Evolutionary conservation across 2,888 invertebrate species (phyloP), one percentile per base, ranked within the genome.

Genomic region (Helleia helle): DNA sequence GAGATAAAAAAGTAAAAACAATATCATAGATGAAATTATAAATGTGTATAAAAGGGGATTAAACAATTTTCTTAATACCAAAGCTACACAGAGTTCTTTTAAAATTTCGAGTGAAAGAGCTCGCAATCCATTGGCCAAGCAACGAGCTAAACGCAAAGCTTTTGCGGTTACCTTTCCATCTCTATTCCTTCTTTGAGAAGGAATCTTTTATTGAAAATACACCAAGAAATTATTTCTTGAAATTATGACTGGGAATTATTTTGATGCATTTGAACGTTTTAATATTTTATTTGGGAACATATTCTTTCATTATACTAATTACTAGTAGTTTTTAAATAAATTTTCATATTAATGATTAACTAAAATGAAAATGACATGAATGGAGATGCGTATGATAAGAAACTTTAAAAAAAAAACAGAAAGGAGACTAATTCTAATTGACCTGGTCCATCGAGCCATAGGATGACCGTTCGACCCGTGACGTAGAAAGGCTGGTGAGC

Each of bases 141-240:
- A 51, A 50, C 54, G 49, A 49, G 44, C 49, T 52, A 45, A 48
- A 47, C 41, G 53, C 51, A 51, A 59, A 55, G 51, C 53, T 51
- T 58, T 60, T 57, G 56, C 51, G 52, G 52, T 48, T 48, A 50
- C 53, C 52, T 57, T 58, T 55, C 50, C 56, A 52, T 54, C 55
- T 55, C 54, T 50, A 52, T 48, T 47, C 55, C 52, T 55, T 48
- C 51, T 50, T 53, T 50, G 47, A 52, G 54, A 52, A 49, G 51
- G 50, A 54, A 48, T 49, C 50, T 49, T 52, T 50, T 49, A 51
- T 46, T 47, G 47, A 50, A 50, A 54, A 51, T 47, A 49, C 47
- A 51, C 49, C 49, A 37, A 41, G 42, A 46, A 34, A 34, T 18
- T 17, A 31, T 34, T 22, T 34, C 22, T 18, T 34, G 22, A 34